phyloP scores from a whole-genome alignment of 2,797 vertebrate genomes.

The Echiichthys vipera region DNA sequence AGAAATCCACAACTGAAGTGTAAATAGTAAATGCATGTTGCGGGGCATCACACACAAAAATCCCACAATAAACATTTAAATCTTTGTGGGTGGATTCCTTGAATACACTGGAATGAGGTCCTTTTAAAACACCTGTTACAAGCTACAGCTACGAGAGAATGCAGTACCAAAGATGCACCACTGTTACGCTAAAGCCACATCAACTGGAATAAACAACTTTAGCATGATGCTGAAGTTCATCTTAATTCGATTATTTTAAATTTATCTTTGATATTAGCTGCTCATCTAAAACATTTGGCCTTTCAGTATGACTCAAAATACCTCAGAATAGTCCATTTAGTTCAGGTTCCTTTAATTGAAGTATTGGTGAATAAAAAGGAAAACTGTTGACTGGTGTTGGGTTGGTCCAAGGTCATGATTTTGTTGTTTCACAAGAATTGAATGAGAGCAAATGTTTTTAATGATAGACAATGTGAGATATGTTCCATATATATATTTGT shows the following conservation, averaged over 20 bases:
- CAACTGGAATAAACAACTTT: slow-evolving; percentile 48
- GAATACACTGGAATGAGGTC: slow-evolving; percentile 33
- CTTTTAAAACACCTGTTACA: not conserved
- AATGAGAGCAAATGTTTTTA: slow-evolving; percentile 30
- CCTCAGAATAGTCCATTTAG: slow-evolving; percentile 49
- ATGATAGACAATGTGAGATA: slow-evolving; percentile 38
- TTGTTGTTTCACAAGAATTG: slow-evolving; percentile 11
- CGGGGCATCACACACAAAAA: not conserved
- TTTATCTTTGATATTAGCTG: not conserved
- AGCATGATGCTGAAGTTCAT: slow-evolving; percentile 22
- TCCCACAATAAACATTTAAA: not conserved
- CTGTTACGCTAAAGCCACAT: slow-evolving; percentile 28
- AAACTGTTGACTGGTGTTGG: not conserved
- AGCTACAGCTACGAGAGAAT: slow-evolving; percentile 11
- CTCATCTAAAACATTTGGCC: slow-evolving; percentile 11
- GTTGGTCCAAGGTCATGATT: not conserved
- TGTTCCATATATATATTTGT: slow-evolving; percentile 74
- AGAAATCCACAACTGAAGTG: not conserved
- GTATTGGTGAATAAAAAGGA: not conserved
- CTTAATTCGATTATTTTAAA: slow-evolving; percentile 1
- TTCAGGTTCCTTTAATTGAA: slow-evolving; percentile 12
- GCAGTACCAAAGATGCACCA: slow-evolving; percentile 58
- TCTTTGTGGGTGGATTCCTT: not conserved
- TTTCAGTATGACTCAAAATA: slow-evolving; percentile 54
- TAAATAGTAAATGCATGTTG: not conserved